Evolutionary conservation across 2,113 vertebrate species (phyloP), one percentile per base, ranked within the genome.

Genomic region (Pimephales promelas): DNA sequence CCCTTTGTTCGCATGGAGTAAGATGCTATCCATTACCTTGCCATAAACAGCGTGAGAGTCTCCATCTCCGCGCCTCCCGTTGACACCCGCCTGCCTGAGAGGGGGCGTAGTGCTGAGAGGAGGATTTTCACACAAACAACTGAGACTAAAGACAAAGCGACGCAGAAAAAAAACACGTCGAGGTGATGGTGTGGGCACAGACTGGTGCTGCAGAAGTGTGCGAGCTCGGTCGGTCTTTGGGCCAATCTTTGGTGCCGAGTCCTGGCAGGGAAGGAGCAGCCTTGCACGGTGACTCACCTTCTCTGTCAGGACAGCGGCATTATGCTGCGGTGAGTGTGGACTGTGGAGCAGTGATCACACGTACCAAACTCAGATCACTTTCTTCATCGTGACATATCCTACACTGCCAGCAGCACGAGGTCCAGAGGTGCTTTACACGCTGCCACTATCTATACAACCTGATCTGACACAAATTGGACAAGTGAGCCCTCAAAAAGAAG

Each of bases 211-310:
- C 83, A 83, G 75, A 61, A 75, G 75, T 74, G 70, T 72, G 78
- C 81, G 72, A 86, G 49, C 78, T 40, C 71, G 72, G 82, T 82
- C 61, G 64, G 84, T 79, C 83, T 86, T 79, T 68, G 62, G 83
- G 84, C 84, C 86, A 62, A 86, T 89, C 86, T 89, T 68, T 87
- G 86, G 79, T 74, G 61, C 75, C 70, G 54, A 47, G 81, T 83
- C n/a, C 36, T 62, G 82, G 82, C 88, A 82, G 68, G 47, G 81
- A 86, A 79, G 71, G 79, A 84, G 88, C 86, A 20, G 75, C 83
- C 84, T 79, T 66, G 86, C 85, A 64, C 81, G 71, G 84, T 88
- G 90, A 92, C 79, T 88, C 90, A 89, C 74, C 76, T 43, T 40
- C 77, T 85, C 79, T 78, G 81, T 70, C 79, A 88, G 85, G 83